Conservation (phyloP, 2,797 vertebrate genomes). For the Aplochiton taeniatus region DNA sequence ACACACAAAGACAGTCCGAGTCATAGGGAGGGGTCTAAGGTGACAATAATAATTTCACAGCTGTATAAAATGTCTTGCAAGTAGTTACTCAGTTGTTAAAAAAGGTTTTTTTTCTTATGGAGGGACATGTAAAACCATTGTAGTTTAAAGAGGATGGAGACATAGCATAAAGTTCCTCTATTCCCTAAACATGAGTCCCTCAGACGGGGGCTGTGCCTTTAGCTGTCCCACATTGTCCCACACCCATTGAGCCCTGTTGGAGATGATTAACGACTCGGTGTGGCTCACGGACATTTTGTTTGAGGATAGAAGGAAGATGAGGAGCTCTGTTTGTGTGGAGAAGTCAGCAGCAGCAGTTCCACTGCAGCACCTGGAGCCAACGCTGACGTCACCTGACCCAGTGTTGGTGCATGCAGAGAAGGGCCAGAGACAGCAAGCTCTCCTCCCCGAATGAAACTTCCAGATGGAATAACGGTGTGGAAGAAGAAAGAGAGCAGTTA, state of each 20-base stretch:
- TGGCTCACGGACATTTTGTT: slow-evolving; percentile 28
- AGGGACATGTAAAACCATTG: background rate
- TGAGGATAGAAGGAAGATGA: slow-evolving; percentile 55
- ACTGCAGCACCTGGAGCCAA: slow-evolving; percentile 50
- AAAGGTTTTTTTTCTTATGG: background rate
- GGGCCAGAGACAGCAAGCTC: too few relatives aligned
- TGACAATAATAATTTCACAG: too few relatives aligned
- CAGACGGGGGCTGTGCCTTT: slow-evolving; percentile 20
- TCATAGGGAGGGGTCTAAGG: too few relatives aligned
- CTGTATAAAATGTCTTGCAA: background rate
- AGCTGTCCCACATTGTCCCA: slow-evolving; percentile 31
- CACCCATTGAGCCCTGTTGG: slow-evolving; percentile 17
- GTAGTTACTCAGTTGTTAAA: background rate
- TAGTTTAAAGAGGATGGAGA: too few relatives aligned
- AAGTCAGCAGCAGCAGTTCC: slow-evolving; percentile 52
- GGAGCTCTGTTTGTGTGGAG: slow-evolving; percentile 38
- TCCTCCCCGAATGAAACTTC: too few relatives aligned
- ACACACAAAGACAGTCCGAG: background rate
- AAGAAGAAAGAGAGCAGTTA: too few relatives aligned
- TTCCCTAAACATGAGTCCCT: too few relatives aligned
- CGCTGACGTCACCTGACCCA: background rate
- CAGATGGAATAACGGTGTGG: too few relatives aligned
- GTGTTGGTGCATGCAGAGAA: too few relatives aligned
- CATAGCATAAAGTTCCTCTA: too few relatives aligned
- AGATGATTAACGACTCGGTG: slow-evolving; percentile 51